Percentiles rank a stretch among this genome's conserved stretches.
These are phyloP conservation scores for Napeogenes inachia DNA, from an alignment of 2,888 invertebrate species.

Conservation along the genomic window DNA sequence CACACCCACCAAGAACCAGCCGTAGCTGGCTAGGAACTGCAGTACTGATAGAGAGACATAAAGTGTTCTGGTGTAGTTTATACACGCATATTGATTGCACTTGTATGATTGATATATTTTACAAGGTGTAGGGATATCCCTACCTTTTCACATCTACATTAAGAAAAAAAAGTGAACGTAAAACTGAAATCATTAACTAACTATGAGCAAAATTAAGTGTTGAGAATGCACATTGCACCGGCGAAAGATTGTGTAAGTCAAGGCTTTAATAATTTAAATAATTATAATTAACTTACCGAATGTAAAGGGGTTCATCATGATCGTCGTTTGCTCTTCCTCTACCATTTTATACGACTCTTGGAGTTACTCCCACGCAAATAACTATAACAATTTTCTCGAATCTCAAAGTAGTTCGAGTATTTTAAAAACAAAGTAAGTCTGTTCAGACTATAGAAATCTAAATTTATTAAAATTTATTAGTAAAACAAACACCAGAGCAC, in stretches of 20 bases:
- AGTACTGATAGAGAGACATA: slow-evolving; percentile 42
- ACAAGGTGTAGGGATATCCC: too few species aligned
- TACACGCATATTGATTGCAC: background rate
- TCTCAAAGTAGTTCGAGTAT: slow-evolving; percentile 13
- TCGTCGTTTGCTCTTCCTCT: slow-evolving; percentile 29
- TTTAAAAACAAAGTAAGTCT: too few species aligned
- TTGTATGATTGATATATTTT: background rate
- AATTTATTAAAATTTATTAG: too few species aligned
- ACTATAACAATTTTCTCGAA: slow-evolving; percentile 15
- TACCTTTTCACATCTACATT: too few species aligned
- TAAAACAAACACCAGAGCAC: too few species aligned
- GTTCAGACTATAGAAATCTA: too few species aligned
- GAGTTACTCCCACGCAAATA: slow-evolving; percentile 1
- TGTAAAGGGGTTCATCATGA: slow-evolving; percentile 41
- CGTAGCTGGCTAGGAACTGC: slow-evolving; percentile 50
- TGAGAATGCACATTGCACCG: too few species aligned
- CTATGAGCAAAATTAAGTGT: too few species aligned
- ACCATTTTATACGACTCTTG: slow-evolving; percentile 34
- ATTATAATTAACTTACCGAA: slow-evolving; percentile 37
- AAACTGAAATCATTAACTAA: too few species aligned
- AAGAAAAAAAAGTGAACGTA: too few species aligned
- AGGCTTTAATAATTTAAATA: background rate
- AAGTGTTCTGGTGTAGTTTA: background rate
- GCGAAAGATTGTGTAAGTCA: background rate
- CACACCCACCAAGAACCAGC: slow-evolving; percentile 53